phyloP scores from a whole-genome alignment of 2,113 vertebrate species.

The Apteryx mantelli region DNA sequence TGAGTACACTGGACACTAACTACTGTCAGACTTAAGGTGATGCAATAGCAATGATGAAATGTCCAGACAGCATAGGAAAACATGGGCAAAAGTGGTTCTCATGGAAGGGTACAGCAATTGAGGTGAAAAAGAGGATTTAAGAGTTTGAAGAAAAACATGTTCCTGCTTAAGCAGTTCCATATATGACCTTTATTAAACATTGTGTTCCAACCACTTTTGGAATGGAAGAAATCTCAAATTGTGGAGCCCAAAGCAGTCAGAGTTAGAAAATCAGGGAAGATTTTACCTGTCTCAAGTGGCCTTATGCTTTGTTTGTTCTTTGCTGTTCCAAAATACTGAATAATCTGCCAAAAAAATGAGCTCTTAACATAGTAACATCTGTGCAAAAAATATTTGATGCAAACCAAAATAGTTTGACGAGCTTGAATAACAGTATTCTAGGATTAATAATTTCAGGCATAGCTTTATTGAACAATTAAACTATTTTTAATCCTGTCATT shows the following conservation, averaged over 20 bases:
- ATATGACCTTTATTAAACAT: not conserved
- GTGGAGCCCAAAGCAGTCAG: not conserved
- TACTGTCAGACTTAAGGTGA: not conserved
- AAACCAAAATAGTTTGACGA: not conserved
- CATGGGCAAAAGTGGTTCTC: not conserved
- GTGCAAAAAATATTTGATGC: not conserved
- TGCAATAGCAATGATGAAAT: not conserved
- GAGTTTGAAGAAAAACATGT: not conserved
- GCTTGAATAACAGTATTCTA: not conserved
- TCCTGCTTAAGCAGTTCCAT: not conserved
- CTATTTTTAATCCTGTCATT: slow-evolving; percentile 18
- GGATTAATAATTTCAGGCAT: not conserved
- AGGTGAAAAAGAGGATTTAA: not conserved
- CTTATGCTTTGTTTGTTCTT: not conserved
- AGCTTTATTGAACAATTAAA: not conserved
- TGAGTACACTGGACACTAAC: not conserved
- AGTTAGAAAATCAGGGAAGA: not conserved
- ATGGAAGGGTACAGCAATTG: not conserved
- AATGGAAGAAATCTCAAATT: not conserved
- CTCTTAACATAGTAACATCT: not conserved
- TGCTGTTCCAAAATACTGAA: not conserved
- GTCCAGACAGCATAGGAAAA: not conserved
- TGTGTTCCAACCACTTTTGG: not conserved
- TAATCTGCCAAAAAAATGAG: not conserved
- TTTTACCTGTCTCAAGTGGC: not conserved